phyloP scores from a whole-genome alignment of 2,113 vertebrate species.

The Apodemus sylvaticus region DNA sequence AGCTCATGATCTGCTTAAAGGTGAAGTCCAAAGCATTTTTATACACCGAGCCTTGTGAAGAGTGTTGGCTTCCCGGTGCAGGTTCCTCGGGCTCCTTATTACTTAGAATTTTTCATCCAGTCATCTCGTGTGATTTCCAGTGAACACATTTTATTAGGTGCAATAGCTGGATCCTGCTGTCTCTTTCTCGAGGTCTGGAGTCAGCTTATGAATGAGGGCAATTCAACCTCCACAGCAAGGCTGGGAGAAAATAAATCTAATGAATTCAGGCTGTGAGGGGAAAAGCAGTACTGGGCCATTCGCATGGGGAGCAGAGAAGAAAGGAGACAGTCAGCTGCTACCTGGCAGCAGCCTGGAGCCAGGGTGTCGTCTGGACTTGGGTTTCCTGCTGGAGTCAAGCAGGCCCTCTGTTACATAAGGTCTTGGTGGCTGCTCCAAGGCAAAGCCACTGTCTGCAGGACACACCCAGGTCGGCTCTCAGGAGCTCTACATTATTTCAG shows the following conservation, averaged over 20 bases:
- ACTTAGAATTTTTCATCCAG: conserved; percentile 55
- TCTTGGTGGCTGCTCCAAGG: not conserved
- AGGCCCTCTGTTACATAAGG: conserved; percentile 69
- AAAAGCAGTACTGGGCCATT: conserved; percentile 48
- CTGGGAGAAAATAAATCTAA: conserved; percentile 55
- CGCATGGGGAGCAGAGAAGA: conserved; percentile 56
- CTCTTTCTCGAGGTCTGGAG: conserved; percentile 50
- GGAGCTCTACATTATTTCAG: not conserved
- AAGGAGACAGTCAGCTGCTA: conserved; percentile 71
- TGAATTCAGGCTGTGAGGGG: conserved; percentile 64
- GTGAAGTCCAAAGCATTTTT: conserved; percentile 38
- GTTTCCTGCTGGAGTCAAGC: conserved; percentile 69
- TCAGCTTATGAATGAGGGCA: conserved; percentile 67
- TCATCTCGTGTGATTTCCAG: conserved; percentile 66
- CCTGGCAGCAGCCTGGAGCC: conserved; percentile 58
- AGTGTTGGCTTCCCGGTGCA: conserved; percentile 50
- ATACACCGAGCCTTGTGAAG: conserved; percentile 5
- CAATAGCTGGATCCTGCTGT: conserved; percentile 67
- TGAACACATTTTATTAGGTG: conserved; percentile 78
- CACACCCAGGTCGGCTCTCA: not conserved
- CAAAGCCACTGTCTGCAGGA: conserved; percentile 4
- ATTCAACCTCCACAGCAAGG: conserved; percentile 58
- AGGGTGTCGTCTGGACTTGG: conserved; percentile 63
- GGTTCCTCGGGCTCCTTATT: conserved; percentile 52
- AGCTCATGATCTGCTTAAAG: not conserved